These are phyloP conservation scores for Coenobita brevimanus DNA, from an alignment of 1,140 invertebrate species.

Conservation along the genomic window DNA sequence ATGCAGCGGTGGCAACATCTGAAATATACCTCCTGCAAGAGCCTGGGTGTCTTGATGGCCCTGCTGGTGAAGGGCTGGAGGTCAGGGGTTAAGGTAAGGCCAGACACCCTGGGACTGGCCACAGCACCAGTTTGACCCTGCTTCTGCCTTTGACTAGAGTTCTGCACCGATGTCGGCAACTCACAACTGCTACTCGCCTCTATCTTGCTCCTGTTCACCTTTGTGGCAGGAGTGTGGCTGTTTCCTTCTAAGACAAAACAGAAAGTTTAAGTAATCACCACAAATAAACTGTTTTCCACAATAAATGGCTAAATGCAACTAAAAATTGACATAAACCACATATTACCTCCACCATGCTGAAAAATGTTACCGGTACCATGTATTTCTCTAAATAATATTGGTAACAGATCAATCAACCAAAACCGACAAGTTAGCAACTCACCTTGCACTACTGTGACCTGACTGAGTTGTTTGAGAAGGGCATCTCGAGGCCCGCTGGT, in stretches of 20 bases:
- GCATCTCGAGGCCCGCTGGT: slow-evolving; percentile 14
- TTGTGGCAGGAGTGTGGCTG: not conserved
- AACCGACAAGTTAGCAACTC: no score
- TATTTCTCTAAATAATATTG: no score
- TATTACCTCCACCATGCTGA: no score
- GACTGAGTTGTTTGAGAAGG: slow-evolving; percentile 40
- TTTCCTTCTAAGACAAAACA: not conserved
- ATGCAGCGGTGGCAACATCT: not conserved
- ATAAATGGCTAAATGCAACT: no score
- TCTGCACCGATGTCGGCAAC: not conserved
- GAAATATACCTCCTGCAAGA: slow-evolving; percentile 29
- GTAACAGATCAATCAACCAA: no score
- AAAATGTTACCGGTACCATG: no score
- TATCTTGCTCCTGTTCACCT: not conserved
- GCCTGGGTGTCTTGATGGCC: not conserved
- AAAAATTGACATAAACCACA: no score
- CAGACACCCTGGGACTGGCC: slow-evolving; percentile 31
- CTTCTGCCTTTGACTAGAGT: not conserved
- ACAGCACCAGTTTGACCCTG: not conserved
- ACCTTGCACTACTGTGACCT: slow-evolving; percentile 23
- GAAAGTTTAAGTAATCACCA: not conserved
- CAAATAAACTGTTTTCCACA: no score
- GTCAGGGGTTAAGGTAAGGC: not conserved
- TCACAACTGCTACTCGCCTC: not conserved
- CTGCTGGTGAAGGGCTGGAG: not conserved